Conservation (phyloP, 2,888 invertebrate genomes). For the Coleophora flavipennella region DNA sequence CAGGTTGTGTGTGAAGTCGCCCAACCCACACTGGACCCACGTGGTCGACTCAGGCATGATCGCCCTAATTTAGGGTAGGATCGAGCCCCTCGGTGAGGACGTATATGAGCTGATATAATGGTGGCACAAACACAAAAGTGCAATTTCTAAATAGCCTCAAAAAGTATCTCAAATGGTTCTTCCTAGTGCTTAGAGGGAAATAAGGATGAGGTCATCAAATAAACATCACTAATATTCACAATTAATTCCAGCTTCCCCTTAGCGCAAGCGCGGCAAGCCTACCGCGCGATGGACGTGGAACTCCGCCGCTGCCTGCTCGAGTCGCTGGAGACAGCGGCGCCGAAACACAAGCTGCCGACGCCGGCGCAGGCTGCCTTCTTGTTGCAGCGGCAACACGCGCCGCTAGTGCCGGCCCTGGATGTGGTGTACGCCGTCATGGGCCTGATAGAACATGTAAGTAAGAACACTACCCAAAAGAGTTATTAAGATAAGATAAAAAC, state of each 20-base stretch:
- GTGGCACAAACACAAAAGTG: too few relatives aligned
- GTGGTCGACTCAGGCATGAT: too few relatives aligned
- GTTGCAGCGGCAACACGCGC: conserved; percentile 85
- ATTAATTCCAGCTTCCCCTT: conserved; percentile 79
- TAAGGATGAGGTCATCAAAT: too few relatives aligned
- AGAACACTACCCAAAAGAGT: neutral
- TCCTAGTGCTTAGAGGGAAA: too few relatives aligned
- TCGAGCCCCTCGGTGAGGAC: too few relatives aligned
- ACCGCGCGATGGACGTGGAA: conserved; percentile 89
- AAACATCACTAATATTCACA: neutral
- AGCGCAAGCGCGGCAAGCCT: conserved; percentile 88
- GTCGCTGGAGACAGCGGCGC: conserved; percentile 76
- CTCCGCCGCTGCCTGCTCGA: conserved; percentile 82
- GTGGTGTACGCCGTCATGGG: conserved; percentile 85
- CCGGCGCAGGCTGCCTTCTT: conserved; percentile 85
- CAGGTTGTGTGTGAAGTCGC: too few relatives aligned
- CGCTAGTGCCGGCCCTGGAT: conserved; percentile 86
- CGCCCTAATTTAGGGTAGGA: too few relatives aligned
- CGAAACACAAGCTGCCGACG: conserved; percentile 78
- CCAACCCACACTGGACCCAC: too few relatives aligned
- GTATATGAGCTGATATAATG: too few relatives aligned
- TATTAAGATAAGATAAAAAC: too few relatives aligned
- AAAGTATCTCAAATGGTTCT: neutral
- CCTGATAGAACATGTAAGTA: conserved; percentile 78
- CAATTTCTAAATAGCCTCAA: neutral